A percentile compares a stretch with the other conserved stretches of the same genome.
phyloP scores from a whole-genome alignment of 2,888 invertebrate genomes.

The Amorpha juglandis region DNA sequence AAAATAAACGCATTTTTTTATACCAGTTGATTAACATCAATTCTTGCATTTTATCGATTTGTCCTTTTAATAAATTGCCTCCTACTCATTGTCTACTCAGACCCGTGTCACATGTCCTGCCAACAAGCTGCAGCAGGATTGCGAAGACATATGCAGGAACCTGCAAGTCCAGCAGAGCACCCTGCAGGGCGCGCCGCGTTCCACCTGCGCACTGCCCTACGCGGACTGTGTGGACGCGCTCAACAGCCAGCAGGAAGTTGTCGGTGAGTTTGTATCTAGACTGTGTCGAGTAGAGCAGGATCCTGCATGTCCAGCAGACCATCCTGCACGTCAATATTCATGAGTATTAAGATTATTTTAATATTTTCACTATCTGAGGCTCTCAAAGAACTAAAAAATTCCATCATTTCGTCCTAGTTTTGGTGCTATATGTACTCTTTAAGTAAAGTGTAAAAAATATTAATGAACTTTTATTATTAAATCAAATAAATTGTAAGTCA shows the following conservation, averaged over 20 bases:
- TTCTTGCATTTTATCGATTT: neutral
- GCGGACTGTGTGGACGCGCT: constrained; percentile 53
- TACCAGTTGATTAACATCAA: no score
- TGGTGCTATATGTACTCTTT: no score
- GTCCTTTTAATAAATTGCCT: neutral
- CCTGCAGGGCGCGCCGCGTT: constrained; percentile 39
- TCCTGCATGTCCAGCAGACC: no score
- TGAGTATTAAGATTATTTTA: no score
- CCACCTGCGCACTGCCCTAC: constrained; percentile 51
- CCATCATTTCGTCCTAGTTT: no score
- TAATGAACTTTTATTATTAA: no score
- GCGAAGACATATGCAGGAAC: constrained; percentile 45
- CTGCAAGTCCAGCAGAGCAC: constrained; percentile 48
- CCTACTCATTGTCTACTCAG: neutral
- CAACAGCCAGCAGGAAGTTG: constrained; percentile 54
- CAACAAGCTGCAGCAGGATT: constrained; percentile 42
- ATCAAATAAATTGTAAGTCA: no score
- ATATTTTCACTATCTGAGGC: no score
- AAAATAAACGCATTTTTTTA: no score
- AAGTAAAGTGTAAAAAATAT: no score
- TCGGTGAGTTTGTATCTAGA: constrained; percentile 48
- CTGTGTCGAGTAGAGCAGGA: neutral
- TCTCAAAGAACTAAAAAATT: no score
- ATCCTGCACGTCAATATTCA: neutral
- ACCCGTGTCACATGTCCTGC: constrained; percentile 29